Evolutionary conservation across 2,888 invertebrate species (phyloP), one percentile per base, ranked within the genome.

Genomic region (Pristionchus maxplancki): DNA sequence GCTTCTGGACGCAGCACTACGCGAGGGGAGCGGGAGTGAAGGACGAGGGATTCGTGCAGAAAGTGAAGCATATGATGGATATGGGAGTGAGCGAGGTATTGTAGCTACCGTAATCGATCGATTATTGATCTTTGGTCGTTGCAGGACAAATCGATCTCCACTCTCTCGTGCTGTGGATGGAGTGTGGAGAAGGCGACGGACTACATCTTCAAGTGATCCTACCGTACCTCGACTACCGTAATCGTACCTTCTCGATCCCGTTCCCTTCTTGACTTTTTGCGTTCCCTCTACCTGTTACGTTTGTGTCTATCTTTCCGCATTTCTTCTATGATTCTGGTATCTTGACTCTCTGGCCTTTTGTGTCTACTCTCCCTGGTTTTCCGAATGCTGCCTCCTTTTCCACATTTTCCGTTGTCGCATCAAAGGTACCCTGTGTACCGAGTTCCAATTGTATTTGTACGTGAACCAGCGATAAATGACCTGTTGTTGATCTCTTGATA

Each of bases 1-100:
- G 96, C 94, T 98, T 98, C 96, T 99, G 99, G 99, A 97, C 98
- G 89, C 97, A 97, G 95, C 96, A 97, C 31, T 99, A 98, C 95
- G 99, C 98, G 28, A 97, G 94, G 97, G 97, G 97, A 90, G 97
- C 97, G 82, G 96, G 96, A 92, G 96, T 96, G 94, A 97, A 96
- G 95, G 96, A 92, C 28, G 71, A 96, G 90, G 97, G 97, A 92
- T 97, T 97, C 96, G 97, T 97, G 95, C 96, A 96, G 92, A 97
- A 97, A 96, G 97, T 98, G 92, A 96, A 97, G 95, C 96, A 97
- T 94, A 96, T 99, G 92, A 96, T 96, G 94, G 97, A 97, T 94
- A 98, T 99, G 98, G 99, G 99, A 84, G 96, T 98, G 88, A 97
- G 97, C 92, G 97, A 97, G 95, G 50, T 34, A 67, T 67, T 13